Percentiles rank a stretch among this genome's conserved stretches.
phyloP scores from a whole-genome alignment of 2,113 vertebrate genomes.

The Gavialis gangeticus region DNA sequence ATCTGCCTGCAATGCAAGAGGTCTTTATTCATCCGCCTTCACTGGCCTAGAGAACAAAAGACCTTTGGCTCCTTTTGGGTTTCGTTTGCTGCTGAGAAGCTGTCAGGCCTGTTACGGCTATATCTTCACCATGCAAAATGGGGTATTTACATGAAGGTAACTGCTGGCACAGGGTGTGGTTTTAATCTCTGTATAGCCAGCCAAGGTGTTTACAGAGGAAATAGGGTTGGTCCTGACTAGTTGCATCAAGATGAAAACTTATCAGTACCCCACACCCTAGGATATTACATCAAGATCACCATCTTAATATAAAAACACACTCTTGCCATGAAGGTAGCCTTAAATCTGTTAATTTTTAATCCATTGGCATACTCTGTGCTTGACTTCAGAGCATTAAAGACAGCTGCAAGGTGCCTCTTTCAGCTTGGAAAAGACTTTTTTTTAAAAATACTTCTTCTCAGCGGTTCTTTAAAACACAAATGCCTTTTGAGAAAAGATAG shows the following conservation, averaged over 20 bases:
- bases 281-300: rapidly evolving
- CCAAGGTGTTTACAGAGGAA: background rate
- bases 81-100: background rate
- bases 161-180: rapidly evolving
- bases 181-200: background rate
- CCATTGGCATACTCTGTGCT: background rate
- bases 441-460: too few species aligned
- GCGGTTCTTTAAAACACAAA: background rate
- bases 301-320: background rate
- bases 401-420: background rate
- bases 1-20: background rate
- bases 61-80: background rate
- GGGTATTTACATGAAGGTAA: background rate
- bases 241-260: rapidly evolving
- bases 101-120: background rate
- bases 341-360: background rate
- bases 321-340: background rate
- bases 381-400: background rate
- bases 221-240: background rate
- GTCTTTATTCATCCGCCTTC: background rate
- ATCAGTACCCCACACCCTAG: rapidly evolving
- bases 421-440: background rate
- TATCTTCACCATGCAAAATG: background rate
- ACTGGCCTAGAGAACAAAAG: background rate
- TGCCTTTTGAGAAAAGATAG: background rate